Base-by-base conservation (phyloP, 53 echinoderm and acorn worm species). In the Luidia sarsii region DNA sequence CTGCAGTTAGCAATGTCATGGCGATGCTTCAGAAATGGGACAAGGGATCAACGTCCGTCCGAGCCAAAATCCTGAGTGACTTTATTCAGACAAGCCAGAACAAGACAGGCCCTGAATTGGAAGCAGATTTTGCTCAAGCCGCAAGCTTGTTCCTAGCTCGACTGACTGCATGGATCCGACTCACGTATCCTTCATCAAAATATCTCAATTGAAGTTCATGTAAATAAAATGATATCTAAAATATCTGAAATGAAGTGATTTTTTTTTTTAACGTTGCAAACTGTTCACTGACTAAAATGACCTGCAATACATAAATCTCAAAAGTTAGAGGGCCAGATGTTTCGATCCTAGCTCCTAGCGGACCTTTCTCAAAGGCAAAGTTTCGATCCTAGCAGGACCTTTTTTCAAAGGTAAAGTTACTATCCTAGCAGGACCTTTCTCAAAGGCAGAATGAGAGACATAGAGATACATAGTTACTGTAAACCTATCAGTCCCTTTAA, bases 31-130 rank as follows among this genome's bases (percentile, higher is more conserved):
- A 54, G 11, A 88, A 95, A 32, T 95, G 92, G 95, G 95, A 94
- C 74, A 91, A 93, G 80, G 96, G 96, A 0, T 96, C 96, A 21
- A 91, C 90, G 45, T 10, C 73, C 18, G 68, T 81, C 18, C 64
- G 96, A 67, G 83, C 86, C 9, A 81, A 80, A 60, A 96, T 96
- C 39, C 80, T 96, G 19, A 54, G 45, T 10, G 88, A 90, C 28
- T 96, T 96, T 80, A 75, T 93, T 19, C 56, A 81, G 48, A 82
- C 84, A 49, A 93, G 91, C 70, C 86, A 90, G 68, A 91, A 88
- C 54, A 93, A 93, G 79, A 96, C 96, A 3, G 96, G 93, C 4
- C 96, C 96, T 28, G 96, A 96, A 53, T 60, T 96, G 48, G 96
- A 96, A 50, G 83, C 90, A 4, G 90, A 91, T 30, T 91, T 96